A percentile compares a stretch with the other conserved stretches of the same genome.
Conservation (phyloP, 1,140 invertebrate genomes). For the Hyposmocoma kahamanoa region DNA sequence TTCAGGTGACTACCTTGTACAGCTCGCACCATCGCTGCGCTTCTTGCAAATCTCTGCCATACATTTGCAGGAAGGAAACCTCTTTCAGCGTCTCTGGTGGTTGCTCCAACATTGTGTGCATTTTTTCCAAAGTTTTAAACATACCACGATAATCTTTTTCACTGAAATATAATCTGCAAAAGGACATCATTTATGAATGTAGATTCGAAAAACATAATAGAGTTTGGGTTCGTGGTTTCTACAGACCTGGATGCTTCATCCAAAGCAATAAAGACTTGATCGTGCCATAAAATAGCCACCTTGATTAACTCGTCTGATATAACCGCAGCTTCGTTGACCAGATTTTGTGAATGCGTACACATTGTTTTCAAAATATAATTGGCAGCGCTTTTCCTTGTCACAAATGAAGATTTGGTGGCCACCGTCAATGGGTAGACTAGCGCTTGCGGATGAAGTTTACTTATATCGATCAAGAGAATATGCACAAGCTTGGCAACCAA, state of each 20-base stretch:
- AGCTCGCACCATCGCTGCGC: conserved; percentile 95
- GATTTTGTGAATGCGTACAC: conserved; percentile 91
- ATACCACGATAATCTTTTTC: conserved; percentile 96
- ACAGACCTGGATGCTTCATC: conserved; percentile 92
- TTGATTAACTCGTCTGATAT: conserved; percentile 98
- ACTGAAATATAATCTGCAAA: conserved; percentile 90
- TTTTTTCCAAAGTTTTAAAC: conserved; percentile 96
- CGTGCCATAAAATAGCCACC: conserved; percentile 99
- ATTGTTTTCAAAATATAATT: conserved; percentile 97
- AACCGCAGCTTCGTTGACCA: conserved; percentile 96
- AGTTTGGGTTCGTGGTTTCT: too few relatives aligned
- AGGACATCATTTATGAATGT: not conserved
- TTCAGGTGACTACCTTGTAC: conserved; percentile 78
- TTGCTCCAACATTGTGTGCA: conserved; percentile 94
- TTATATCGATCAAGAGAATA: conserved; percentile 95
- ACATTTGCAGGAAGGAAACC: conserved; percentile 97
- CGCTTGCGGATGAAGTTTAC: conserved; percentile 91
- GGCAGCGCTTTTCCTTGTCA: conserved; percentile 88
- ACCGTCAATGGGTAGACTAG: conserved; percentile 98
- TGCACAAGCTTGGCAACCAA: conserved; percentile 93
- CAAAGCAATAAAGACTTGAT: conserved; percentile 98
- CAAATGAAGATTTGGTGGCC: conserved; percentile 94
- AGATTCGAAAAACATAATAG: not conserved
- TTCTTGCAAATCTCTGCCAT: conserved; percentile 94
- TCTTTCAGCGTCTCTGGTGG: conserved; percentile 98